Evolutionary conservation across 2,113 vertebrate species (phyloP).

Genomic region (Gulo gulo): DNA sequence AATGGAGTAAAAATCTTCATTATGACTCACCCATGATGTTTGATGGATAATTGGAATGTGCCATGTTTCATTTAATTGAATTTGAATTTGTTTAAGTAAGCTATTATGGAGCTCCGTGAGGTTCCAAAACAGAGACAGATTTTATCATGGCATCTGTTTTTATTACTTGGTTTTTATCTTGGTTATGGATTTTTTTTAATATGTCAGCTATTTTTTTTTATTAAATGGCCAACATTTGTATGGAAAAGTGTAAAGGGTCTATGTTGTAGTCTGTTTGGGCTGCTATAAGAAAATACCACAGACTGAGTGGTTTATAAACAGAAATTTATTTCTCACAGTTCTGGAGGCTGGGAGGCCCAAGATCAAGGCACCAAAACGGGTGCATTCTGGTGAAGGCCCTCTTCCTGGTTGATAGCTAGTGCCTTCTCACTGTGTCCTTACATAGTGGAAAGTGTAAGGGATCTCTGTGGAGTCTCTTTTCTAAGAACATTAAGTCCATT

Average conservation of each 20-base stretch:
- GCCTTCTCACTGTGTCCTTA: background rate
- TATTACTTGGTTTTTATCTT: conserved; percentile 27
- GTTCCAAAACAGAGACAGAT: background rate
- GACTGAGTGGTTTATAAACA: background rate
- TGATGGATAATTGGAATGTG: background rate
- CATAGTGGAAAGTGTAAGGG: background rate
- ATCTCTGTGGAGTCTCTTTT: background rate
- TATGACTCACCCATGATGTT: background rate
- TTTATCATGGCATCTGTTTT: background rate
- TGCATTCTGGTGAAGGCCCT: background rate
- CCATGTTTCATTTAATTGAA: background rate
- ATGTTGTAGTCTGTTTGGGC: background rate
- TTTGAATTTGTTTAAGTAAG: background rate
- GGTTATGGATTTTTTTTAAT: background rate
- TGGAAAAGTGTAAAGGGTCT: background rate
- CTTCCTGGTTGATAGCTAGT: background rate
- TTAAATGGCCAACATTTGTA: background rate
- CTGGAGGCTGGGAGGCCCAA: background rate
- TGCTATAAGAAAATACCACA: background rate
- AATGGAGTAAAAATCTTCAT: background rate
- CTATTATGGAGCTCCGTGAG: background rate
- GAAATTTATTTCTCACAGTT: background rate
- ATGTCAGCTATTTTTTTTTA: background rate
- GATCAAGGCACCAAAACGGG: background rate
- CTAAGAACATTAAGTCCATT: background rate